Evolutionary conservation across 2,113 vertebrate species (phyloP), one percentile per base, ranked within the genome.

Genomic region (Tupaia chinensis): DNA sequence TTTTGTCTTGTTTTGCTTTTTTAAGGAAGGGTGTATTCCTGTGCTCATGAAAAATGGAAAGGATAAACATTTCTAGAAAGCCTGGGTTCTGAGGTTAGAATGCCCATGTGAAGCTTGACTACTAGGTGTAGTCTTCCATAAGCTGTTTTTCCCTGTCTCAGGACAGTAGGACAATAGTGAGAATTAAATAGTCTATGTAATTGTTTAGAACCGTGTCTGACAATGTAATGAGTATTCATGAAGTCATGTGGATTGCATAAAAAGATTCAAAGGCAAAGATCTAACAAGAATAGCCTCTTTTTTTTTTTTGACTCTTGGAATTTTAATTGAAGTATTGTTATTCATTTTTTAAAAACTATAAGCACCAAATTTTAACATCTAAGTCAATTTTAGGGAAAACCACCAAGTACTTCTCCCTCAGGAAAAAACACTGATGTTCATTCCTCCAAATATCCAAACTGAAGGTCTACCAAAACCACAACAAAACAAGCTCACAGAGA

Each of bases 1-100:
- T 19, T 93, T 82, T 92, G 14, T 16, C n/a, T 54, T 56, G 0
- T 68, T 78, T 76, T 8, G 1, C 54, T 53, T 76, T 77, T 56
- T 89, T 8, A 63, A 54, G 27, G 27, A 89, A 61, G 16, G 20
- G 20, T 78, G 25, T 13, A 19, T 34, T 32, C 9, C 60, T 60
- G 72, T 53, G n/a, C 53, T 17, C 3, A 44, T 85, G 17, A 89
- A 92, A 92, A 92, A n/a, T 29, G 22, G 32, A 91, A 93, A 82
- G 32, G 34, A 58, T 90, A 66, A 66, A 84, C 83, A n/a, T 63
- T 72, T 80, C 23, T 60, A 53, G 5, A 14, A 89, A 93, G 61
- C 20, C 29, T 27, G 80, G 22, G 25, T 87, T 82, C 63, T 87
- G 83, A 93, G 90, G 44, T 56, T 70, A 87, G 63, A n/a, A 34